Percentiles rank a stretch among this genome's conserved stretches.
These are phyloP conservation scores for Shinisaurus crocodilurus DNA, from an alignment of 2,113 vertebrate species.

Conservation along the genomic window DNA sequence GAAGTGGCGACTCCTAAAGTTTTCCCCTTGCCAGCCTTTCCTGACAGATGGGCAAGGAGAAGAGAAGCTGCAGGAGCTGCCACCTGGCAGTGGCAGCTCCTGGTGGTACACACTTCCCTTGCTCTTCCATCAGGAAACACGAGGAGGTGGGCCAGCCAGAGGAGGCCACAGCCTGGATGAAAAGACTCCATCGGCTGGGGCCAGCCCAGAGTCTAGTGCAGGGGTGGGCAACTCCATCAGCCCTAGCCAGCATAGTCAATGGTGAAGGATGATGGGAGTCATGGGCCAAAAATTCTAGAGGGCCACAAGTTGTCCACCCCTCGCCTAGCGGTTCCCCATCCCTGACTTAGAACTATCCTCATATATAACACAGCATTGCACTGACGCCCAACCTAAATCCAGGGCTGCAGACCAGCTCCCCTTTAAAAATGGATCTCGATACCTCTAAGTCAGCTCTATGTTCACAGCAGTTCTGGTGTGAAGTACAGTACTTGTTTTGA, in stretches of 20 bases:
- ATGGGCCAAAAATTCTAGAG: no score
- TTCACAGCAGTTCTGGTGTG: not conserved
- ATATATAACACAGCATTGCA: not conserved
- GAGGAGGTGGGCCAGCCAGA: not conserved
- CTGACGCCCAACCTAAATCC: not conserved
- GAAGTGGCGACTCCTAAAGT: not conserved
- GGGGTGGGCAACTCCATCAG: no score
- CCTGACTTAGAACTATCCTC: not conserved
- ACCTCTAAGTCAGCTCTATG: not conserved
- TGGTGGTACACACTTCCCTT: not conserved
- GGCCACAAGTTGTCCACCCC: no score
- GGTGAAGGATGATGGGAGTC: no score
- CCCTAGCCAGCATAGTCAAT: no score
- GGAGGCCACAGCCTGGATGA: not conserved
- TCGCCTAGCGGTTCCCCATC: not conserved
- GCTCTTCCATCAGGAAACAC: not conserved
- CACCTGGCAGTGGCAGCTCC: no score
- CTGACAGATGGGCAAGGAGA: not conserved
- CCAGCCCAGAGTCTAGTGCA: not conserved
- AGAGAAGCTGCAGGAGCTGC: not conserved
- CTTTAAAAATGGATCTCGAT: not conserved
- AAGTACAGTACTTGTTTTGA: not conserved
- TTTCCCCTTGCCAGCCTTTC: not conserved
- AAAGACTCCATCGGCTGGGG: not conserved
- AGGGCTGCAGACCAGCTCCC: no score